Conservation (phyloP, 2,797 vertebrate species). For the Phylloscopus collybita region DNA sequence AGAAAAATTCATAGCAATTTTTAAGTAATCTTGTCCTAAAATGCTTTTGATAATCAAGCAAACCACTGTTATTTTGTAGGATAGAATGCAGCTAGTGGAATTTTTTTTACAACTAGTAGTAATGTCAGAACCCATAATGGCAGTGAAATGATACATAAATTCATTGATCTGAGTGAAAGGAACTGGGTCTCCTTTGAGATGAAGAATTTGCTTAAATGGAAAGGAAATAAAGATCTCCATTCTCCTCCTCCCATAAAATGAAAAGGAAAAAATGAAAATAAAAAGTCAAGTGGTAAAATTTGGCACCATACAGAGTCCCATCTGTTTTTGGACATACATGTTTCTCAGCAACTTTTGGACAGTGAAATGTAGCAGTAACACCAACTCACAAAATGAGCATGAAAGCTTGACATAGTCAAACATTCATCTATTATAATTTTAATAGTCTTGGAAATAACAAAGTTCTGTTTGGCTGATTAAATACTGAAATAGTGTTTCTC, state of each 20-base stretch:
- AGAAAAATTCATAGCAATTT: background rate
- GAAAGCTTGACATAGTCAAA: background rate
- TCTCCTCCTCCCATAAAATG: background rate
- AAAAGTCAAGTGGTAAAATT: background rate
- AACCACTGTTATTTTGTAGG: background rate
- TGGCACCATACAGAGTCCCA: background rate
- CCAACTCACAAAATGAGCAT: background rate
- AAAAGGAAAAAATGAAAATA: background rate
- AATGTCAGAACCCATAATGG: background rate
- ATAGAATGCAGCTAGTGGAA: background rate
- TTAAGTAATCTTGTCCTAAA: background rate
- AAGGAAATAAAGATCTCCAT: background rate
- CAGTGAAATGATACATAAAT: background rate
- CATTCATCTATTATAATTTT: background rate
- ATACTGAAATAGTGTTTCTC: background rate
- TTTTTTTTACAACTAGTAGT: background rate
- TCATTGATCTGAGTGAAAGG: background rate
- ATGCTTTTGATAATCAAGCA: background rate
- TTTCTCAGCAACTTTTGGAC: background rate
- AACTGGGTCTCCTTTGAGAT: background rate
- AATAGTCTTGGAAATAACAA: background rate
- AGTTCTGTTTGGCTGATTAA: background rate
- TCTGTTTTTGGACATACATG: background rate
- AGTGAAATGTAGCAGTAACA: background rate
- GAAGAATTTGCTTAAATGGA: background rate